Base-by-base conservation (phyloP, 2,888 invertebrate species). In the Sarcophaga subvicina region DNA sequence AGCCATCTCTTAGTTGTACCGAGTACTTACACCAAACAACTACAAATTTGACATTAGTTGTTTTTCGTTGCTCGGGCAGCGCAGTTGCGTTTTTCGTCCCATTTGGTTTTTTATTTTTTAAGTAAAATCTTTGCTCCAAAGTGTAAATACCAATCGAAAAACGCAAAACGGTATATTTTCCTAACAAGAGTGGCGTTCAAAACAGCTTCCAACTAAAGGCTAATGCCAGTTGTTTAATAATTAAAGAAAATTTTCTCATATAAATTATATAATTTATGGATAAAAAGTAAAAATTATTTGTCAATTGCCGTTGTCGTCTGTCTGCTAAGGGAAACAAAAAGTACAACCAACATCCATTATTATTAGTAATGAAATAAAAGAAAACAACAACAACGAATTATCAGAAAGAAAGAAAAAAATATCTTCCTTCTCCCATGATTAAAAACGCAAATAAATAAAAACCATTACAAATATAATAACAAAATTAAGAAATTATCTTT, bases 21-120 rank as follows among this genome's bases (percentile, higher is more conserved):
- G 78, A 85, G 27, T 81, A 82, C 78, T 66, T 63, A 45, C 5
- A 37, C 17, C 54, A 72, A 75, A 83, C 79, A 67, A 83, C 17
- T 86, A 69, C 76, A 47, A 12, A 62, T 64, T 71, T 87, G 69
- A 69, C 80, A 80, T 87, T 76, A 87, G 86, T 87, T 80, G 80
- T 77, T 73, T 72, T 82, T 87, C 83, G 86, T 87, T 59, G 63
- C 59, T 82, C 78, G 81, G 47, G 25, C 78, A 69, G 82, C 78
- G 82, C 78, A 62, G 81, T 85, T 27, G 85, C 81, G 78, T 85
- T 75, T 82, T 80, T 47, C 11, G 37, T 78, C 20, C 20, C 37
- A 22, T 47, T 20, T 37, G 14, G 12, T 60, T 37, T 37, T 37
- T 37, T 63, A 27, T 76, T 27, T 49, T 47, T 22, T 66, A 49